phyloP scores from a whole-genome alignment of 92 coral and sea anemone genomes.

The Muricea muricata region DNA sequence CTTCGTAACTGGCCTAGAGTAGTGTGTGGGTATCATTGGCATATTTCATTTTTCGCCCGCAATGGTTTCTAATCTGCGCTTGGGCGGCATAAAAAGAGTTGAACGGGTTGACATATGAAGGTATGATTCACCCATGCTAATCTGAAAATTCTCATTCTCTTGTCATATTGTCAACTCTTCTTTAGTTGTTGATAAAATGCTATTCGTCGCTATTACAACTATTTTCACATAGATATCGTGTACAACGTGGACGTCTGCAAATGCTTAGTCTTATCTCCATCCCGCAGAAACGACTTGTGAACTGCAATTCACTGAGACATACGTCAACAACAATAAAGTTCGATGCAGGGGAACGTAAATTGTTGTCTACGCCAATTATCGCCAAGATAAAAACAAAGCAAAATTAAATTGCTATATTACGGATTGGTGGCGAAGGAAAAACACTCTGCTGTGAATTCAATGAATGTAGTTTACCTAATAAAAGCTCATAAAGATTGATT shows the following conservation, averaged over 20 bases:
- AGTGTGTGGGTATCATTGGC: too few relatives aligned
- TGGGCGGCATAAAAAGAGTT: background rate
- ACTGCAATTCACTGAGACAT: conserved; percentile 17
- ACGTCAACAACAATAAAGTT: conserved; percentile 35
- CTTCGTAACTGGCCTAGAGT: too few relatives aligned
- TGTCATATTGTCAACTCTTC: conserved; percentile 10
- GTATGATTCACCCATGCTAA: background rate
- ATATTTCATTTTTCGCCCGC: too few relatives aligned
- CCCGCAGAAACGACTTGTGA: conserved; percentile 19
- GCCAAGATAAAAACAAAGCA: background rate
- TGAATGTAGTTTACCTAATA: too few relatives aligned
- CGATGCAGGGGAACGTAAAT: conserved; percentile 7
- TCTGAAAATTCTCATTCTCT: conserved; percentile 1
- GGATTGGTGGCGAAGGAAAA: background rate
- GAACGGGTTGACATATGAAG: background rate
- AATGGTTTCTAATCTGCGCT: background rate
- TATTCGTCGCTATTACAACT: background rate
- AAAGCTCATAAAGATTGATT: too few relatives aligned
- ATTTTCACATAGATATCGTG: conserved; percentile 7
- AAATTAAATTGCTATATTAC: too few relatives aligned
- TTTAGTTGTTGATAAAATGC: conserved; percentile 19
- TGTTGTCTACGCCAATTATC: conserved; percentile 46
- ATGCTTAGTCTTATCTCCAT: conserved; percentile 7
- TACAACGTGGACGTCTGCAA: background rate
- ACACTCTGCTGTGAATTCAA: background rate